Evolutionary conservation across 64 coral and sea anemone species (phyloP), one percentile per base, ranked within the genome.

Genomic region (Dendronephthya gigantea): DNA sequence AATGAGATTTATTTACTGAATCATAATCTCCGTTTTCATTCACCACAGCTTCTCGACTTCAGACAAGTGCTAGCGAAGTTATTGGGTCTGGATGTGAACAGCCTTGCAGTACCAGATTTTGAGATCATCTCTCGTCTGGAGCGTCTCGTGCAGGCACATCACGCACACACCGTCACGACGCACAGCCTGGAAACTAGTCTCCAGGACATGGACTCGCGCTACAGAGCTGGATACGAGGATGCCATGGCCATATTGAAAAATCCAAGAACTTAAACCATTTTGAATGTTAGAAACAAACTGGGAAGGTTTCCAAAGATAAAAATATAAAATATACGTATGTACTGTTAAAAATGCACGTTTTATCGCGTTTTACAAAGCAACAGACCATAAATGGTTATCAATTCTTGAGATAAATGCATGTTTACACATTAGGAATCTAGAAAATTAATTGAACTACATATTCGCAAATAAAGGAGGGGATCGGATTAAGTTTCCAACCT

Each of bases 121-220:
- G 95, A 98, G 41, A 98, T 98, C 34, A 98, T 98, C 75, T 93
- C 92, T 27, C 95, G 95, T 55, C 75, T 98, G 35, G 95, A 98
- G 39, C 84, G 95, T 45, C 85, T 98, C 0, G 95, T 98, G 14
- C 95, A 98, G 40, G 95, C 95, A 0, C 95, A 98, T 51, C 95
- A 98, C 72, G 92, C 95, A 33, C 95, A 98, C 55, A 84, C 95
- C 5, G 91, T 98, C 84, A 98, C 95, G n/a, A 90, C 95, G 27
- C 92, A 98, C 83, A 98, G 92, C 59, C 90, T 98, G 37, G 95
- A 98, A 56, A 89, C 91, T 58, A 98, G 95, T 85, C 90, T 98
- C 40, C 95, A 98, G 86, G 95, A 98, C 82, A 89, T 98, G 89
- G 92, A 98, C 31, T 19, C 85, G 16, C 90, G 92, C 51, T 98